These are phyloP conservation scores for Maccullochella peelii DNA, from an alignment of 2,113 vertebrate genomes.

Conservation along the genomic window DNA sequence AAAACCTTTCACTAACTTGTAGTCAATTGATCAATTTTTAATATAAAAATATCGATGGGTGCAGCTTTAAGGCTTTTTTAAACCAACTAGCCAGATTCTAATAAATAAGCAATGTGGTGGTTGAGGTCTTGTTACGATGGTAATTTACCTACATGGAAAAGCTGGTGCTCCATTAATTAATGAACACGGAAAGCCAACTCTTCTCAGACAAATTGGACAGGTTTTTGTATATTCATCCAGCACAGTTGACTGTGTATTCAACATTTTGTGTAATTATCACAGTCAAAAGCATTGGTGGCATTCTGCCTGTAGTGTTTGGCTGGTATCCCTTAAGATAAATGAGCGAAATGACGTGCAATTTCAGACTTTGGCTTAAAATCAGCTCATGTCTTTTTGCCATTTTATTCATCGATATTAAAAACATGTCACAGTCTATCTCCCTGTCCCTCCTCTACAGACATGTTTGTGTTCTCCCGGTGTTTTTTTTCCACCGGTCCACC, in stretches of 20 bases:
- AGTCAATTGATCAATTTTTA: background rate
- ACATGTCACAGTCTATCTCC: too few relatives aligned
- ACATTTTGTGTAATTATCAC: slow-evolving; percentile 43
- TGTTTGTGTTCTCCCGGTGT: too few relatives aligned
- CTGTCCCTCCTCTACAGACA: too few relatives aligned
- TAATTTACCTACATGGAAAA: background rate
- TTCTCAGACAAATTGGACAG: background rate
- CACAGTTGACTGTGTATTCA: slow-evolving; percentile 21
- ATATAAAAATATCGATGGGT: background rate
- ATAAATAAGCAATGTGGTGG: background rate
- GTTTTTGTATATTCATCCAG: slow-evolving; percentile 11
- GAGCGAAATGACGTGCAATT: slow-evolving; percentile 2
- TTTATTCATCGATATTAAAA: slow-evolving; percentile 28
- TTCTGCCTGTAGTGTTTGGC: slow-evolving; percentile 34
- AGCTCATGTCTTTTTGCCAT: slow-evolving; percentile 23
- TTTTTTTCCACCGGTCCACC: too few relatives aligned
- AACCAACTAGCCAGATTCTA: background rate
- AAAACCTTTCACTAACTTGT: background rate
- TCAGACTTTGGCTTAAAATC: slow-evolving; percentile 25
- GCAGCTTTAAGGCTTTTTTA: background rate
- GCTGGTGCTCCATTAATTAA: background rate
- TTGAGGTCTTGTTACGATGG: background rate
- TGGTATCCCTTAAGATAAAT: slow-evolving; percentile 16
- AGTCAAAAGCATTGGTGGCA: slow-evolving; percentile 35
- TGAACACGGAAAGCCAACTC: background rate